Base-by-base conservation (phyloP, 2,888 invertebrate genomes). In the Balanococcus diminutus region DNA sequence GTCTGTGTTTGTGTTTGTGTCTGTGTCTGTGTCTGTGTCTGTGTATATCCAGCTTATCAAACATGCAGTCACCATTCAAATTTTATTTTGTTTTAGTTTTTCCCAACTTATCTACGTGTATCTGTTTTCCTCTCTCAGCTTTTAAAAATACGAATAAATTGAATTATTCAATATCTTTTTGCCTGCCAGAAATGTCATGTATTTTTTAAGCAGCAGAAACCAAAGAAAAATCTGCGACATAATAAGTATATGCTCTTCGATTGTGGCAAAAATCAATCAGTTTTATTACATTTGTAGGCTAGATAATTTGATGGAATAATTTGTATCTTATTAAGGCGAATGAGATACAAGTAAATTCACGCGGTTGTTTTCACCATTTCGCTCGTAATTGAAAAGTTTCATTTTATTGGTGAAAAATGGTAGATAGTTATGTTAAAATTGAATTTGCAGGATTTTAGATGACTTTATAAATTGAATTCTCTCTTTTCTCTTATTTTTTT, bases 391-490 rank as follows among this genome's bases (percentile, higher is more conserved):
- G 56, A 22, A 56, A 56, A 56, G 56, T 56, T 56, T 56, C 56
- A 56, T 19, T 22, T 56, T 56, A 56, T 56, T 56, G 56, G 56
- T 56, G 56, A 56, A 56, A 56, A 56, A 56, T 56, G 56, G 56
- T 22, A 56, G 22, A 22, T 56, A 56, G 56, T 56, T 56, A 19
- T 56, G 56, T 56, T 56, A 5, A 22, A 56, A 56, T 56, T 56
- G 56, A 56, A 56, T 56, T 56, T 56, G 6, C 56, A 56, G 22
- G 56, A 56, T 56, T 56, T 19, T 8, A 56, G 56, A 56, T 56
- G 56, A 56, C 56, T 56, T 56, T 56, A 56, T 56, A 56, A 56
- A 56, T 56, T 56, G 56, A 56, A 56, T 56, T 56, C 56, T 56
- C 9, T 22, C 56, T 56, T 56, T 22, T 56, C 8, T 22, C 22